Evolutionary conservation across 2,797 vertebrate species (phyloP), one percentile per base, ranked within the genome.

Genomic region (Brachyalestes nurse): DNA sequence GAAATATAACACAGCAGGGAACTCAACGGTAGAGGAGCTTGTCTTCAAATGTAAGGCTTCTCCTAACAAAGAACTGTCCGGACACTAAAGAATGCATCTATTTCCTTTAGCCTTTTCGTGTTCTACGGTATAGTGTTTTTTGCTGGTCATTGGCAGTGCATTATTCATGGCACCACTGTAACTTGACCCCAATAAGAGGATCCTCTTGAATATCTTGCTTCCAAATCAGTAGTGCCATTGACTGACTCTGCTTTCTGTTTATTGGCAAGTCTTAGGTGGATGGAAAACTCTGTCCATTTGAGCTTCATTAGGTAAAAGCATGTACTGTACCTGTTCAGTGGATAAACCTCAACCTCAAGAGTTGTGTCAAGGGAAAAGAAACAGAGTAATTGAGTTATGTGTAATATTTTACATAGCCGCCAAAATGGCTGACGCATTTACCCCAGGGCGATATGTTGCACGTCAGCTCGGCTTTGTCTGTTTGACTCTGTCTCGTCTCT

Each of bases 351-450:
- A 53, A 65, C 42, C 45, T 28, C 45, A 64, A 55, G 25, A 28
- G 72, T 40, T 69, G 64, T 42, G 47, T 66, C 49, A 77, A 70
- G 38, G 6, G 47, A 75, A 61, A 72, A 76, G 45, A 62, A 82
- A 65, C 65, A 70, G 14, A 28, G 25, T 55, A 72, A 79, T 65
- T 78, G 73, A 75, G 69, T 60, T 82, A 69, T 66, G 58, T 60
- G 40, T 80, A 34, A 73, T 67, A 42, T 72, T 42, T n/a, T 51
- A 28, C 53, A 51, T 21, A 77, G 77, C 42, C 53, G 72, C 69
- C 67, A 85, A 82, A 82, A 82, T 75, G 78, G 78, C 55, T 81
- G 78, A 58, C 17, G 38, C 55, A 73, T 72, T 66, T 55, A 74
- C 62, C 83, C 23, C n/a, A 77, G 67, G 72, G 64, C 75, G 70